Evolutionary conservation across 1,140 invertebrate species (phyloP).

Genomic region (Euura saliciscinereae): DNA sequence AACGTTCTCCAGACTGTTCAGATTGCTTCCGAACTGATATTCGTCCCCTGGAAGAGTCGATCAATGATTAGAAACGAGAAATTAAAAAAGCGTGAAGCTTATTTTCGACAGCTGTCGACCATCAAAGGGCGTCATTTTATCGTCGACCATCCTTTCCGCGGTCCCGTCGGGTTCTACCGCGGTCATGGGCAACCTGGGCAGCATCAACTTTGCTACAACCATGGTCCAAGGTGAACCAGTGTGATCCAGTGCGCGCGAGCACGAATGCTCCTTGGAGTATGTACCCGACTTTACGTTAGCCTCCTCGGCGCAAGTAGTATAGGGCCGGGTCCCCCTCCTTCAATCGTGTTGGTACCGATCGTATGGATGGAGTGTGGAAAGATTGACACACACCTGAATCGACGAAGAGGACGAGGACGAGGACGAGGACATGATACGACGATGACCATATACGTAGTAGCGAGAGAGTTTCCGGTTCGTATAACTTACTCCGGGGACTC

Average conservation of each 20-base stretch:
- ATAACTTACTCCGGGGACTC: background rate
- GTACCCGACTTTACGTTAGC: slow-evolving; percentile 13
- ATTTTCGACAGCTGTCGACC: too few species aligned
- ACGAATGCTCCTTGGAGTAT: slow-evolving; percentile 5
- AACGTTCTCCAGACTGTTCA: too few species aligned
- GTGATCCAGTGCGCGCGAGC: slow-evolving; percentile 28
- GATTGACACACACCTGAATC: slow-evolving; percentile 15
- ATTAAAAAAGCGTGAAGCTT: too few species aligned
- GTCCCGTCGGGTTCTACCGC: background rate
- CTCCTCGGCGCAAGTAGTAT: slow-evolving; percentile 14
- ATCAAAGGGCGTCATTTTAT: too few species aligned
- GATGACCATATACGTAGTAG: background rate
- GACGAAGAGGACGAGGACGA: background rate
- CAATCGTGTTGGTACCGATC: too few species aligned
- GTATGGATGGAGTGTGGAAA: background rate
- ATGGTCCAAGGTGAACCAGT: slow-evolving; percentile 54
- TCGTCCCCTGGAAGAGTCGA: too few species aligned
- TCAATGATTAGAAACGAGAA: too few species aligned
- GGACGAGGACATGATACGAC: background rate
- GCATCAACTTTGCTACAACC: slow-evolving; percentile 1
- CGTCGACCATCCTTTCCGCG: background rate
- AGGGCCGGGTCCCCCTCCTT: too few species aligned
- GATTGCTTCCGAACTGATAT: too few species aligned
- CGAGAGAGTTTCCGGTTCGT: background rate
- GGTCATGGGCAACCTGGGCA: background rate